These are phyloP conservation scores for Streptopelia turtur DNA, from an alignment of 2,797 vertebrate genomes.

Conservation along the genomic window DNA sequence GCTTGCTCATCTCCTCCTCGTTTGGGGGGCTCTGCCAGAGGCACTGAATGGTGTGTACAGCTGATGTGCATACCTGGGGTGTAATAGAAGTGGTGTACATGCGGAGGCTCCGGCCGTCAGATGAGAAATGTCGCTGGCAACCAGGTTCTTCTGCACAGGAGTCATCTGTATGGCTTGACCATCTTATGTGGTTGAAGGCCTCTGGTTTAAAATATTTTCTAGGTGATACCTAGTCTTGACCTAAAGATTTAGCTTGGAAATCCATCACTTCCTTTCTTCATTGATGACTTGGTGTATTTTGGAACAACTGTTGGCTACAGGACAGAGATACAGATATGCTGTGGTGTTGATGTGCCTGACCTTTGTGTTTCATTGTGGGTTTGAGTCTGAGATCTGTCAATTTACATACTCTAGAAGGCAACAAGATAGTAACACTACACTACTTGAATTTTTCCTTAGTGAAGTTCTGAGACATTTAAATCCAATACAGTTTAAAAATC, in stretches of 20 bases:
- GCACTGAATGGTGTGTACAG: background rate
- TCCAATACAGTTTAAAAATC: background rate
- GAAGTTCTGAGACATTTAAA: background rate
- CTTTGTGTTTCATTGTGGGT: background rate
- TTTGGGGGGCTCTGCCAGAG: background rate
- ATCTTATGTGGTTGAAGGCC: background rate
- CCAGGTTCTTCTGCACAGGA: background rate
- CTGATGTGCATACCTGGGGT: background rate
- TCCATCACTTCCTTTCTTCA: background rate
- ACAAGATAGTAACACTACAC: background rate
- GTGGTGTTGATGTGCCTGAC: background rate
- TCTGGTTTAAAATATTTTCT: background rate
- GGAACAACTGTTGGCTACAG: background rate
- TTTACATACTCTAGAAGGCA: background rate
- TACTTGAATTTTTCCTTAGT: background rate
- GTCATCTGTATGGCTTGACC: background rate
- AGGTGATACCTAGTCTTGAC: background rate
- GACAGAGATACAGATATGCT: background rate
- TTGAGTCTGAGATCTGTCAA: background rate
- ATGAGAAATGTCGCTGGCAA: background rate
- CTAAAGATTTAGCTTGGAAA: background rate
- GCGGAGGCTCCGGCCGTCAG: fast-evolving
- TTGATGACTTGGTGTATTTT: background rate
- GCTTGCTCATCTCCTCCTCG: background rate
- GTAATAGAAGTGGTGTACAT: background rate